Evolutionary conservation across 2,888 invertebrate genomes (phyloP).

Genomic region (Brachyopa scutellaris): DNA sequence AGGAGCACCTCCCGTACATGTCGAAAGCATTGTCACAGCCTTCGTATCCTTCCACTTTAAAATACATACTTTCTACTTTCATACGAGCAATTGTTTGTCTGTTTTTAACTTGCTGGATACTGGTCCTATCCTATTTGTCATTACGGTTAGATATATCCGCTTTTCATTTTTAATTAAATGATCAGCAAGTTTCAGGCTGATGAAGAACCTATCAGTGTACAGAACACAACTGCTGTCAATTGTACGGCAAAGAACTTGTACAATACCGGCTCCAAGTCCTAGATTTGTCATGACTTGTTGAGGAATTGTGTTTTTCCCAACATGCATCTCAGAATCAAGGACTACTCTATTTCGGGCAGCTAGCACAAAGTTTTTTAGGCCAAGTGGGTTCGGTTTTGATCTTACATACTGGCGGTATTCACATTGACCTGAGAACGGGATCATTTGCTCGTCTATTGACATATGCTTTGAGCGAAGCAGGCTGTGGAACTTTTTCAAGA

Average conservation of each 20-base stretch:
- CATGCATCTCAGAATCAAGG: constrained; percentile 75
- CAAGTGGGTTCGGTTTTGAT: constrained; percentile 75
- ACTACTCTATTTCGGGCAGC: constrained; percentile 74
- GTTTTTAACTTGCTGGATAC: neutral
- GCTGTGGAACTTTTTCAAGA: constrained; percentile 39
- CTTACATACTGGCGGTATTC: constrained; percentile 68
- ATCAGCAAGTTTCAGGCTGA: neutral
- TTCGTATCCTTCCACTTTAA: neutral
- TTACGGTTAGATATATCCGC: too few species aligned
- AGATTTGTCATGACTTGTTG: constrained; percentile 30
- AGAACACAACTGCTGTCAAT: constrained; percentile 58
- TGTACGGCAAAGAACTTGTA: constrained; percentile 58
- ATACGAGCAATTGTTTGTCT: neutral
- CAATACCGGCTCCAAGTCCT: constrained; percentile 17
- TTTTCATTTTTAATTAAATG: too few species aligned
- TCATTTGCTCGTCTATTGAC: constrained; percentile 75
- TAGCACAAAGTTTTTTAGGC: constrained; percentile 76
- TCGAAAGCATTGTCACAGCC: neutral
- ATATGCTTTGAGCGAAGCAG: constrained; percentile 73
- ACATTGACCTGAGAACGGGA: constrained; percentile 75
- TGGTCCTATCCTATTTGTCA: too few species aligned
- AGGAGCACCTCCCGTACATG: neutral
- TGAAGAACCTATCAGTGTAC: constrained; percentile 57
- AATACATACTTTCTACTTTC: neutral
- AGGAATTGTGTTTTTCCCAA: constrained; percentile 73